A percentile compares a stretch with the other conserved stretches of the same genome.
phyloP scores from a whole-genome alignment of 2,797 vertebrate species.

The Morelia viridis region DNA sequence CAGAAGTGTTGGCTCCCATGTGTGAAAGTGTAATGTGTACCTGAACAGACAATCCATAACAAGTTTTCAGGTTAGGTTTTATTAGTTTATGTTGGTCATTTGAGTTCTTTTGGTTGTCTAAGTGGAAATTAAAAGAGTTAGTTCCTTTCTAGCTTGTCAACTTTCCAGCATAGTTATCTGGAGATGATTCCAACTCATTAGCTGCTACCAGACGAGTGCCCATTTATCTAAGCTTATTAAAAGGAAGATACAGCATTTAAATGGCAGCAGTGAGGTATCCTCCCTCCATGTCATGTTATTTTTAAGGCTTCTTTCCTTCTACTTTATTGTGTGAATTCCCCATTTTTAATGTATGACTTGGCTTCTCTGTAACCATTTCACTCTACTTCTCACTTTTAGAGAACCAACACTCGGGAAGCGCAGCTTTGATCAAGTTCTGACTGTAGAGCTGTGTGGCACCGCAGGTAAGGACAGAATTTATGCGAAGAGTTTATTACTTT shows the following conservation, averaged over 20 bases:
- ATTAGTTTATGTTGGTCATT: background rate
- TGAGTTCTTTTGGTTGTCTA: background rate
- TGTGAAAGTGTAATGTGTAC: background rate
- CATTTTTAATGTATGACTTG: slow-evolving; percentile 1
- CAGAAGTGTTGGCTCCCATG: background rate
- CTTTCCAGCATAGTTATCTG: background rate
- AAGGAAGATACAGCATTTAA: no score
- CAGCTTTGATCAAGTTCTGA: slow-evolving; percentile 88
- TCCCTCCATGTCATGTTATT: background rate
- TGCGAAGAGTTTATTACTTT: background rate
- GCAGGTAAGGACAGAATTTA: slow-evolving; percentile 83
- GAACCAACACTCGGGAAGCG: slow-evolving; percentile 84
- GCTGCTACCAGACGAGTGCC: background rate
- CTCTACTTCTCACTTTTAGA: slow-evolving; percentile 67
- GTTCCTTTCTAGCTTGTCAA: background rate
- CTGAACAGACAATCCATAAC: background rate
- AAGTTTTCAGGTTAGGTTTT: background rate
- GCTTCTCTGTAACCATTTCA: background rate
- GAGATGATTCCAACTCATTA: background rate
- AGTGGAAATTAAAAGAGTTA: background rate
- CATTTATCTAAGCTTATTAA: background rate
- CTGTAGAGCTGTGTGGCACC: slow-evolving; percentile 94
- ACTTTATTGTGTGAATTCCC: background rate
- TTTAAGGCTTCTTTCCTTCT: background rate
- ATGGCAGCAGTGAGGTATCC: background rate